Percentiles rank a stretch among this genome's conserved stretches.
phyloP scores from a whole-genome alignment of 2,888 invertebrate genomes.

The Dryadula phaetusa region DNA sequence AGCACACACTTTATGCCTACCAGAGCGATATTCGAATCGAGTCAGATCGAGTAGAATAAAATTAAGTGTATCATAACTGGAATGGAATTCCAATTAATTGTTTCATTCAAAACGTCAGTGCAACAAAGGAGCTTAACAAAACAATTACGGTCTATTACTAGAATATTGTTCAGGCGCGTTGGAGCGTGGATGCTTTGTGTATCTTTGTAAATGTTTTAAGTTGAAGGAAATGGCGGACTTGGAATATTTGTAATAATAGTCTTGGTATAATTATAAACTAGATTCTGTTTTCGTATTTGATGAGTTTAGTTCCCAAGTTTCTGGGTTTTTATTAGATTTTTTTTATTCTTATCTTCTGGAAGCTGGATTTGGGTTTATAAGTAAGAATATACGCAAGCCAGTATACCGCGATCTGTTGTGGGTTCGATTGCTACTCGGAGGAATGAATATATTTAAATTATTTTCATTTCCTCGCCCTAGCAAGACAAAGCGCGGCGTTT shows the following conservation, averaged over 20 bases:
- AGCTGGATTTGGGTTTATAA: too few species aligned
- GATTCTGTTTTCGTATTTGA: neutral
- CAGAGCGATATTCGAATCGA: too few species aligned
- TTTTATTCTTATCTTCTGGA: too few species aligned
- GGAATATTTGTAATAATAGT: neutral
- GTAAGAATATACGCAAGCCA: too few species aligned
- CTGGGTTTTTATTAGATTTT: too few species aligned
- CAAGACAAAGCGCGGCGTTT: too few species aligned
- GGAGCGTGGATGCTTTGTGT: conserved; percentile 54
- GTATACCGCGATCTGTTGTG: too few species aligned
- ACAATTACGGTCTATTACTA: conserved; percentile 58
- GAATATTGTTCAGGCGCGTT: conserved; percentile 62
- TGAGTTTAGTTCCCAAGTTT: too few species aligned
- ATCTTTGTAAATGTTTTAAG: conserved; percentile 38
- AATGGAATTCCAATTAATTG: conserved; percentile 55
- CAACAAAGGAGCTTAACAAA: conserved; percentile 61
- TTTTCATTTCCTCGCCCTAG: too few species aligned
- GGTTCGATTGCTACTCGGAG: too few species aligned
- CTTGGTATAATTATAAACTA: neutral
- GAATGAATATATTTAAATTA: too few species aligned
- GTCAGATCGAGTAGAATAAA: conserved; percentile 33
- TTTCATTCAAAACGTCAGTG: conserved; percentile 59
- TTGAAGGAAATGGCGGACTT: conserved; percentile 33
- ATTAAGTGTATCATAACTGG: conserved; percentile 42
- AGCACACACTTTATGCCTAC: too few species aligned